These are phyloP conservation scores for Epizoanthus ramosus DNA, from an alignment of 92 coral and sea anemone species.

Conservation along the genomic window DNA sequence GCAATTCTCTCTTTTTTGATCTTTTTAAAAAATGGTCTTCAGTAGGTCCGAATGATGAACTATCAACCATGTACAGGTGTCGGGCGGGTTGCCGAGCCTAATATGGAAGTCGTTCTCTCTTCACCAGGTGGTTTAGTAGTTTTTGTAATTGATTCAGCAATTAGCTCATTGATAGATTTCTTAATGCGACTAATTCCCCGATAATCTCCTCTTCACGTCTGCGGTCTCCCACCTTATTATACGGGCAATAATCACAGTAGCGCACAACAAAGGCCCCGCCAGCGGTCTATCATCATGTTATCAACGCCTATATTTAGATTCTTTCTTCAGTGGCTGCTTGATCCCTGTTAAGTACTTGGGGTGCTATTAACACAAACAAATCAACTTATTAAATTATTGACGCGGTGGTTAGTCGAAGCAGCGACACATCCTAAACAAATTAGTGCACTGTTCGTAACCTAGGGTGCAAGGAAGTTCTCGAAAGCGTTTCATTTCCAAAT, in stretches of 20 bases:
- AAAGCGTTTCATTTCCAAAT: conserved; percentile 42
- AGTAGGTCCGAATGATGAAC: neutral
- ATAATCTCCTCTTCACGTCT: conserved; percentile 75
- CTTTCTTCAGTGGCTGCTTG: conserved; percentile 45
- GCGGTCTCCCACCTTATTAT: conserved; percentile 83
- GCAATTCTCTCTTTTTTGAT: neutral
- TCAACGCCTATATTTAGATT: conserved; percentile 19
- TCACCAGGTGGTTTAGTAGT: conserved; percentile 49
- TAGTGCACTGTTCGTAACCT: conserved; percentile 57
- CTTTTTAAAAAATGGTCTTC: neutral
- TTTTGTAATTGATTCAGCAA: conserved; percentile 80
- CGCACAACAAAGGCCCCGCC: conserved; percentile 67
- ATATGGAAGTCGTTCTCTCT: conserved; percentile 24
- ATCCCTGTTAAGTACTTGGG: conserved; percentile 72
- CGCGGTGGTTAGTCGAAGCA: conserved; percentile 69
- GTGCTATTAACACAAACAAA: conserved; percentile 75
- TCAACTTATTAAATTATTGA: conserved; percentile 85
- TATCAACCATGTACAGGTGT: conserved; percentile 44
- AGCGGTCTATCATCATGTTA: conserved; percentile 50
- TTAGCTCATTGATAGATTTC: conserved; percentile 85
- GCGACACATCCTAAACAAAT: conserved; percentile 61
- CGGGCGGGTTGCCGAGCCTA: conserved; percentile 33
- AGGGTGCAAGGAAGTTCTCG: conserved; percentile 45
- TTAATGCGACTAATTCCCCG: conserved; percentile 87
- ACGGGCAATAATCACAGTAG: conserved; percentile 63